A percentile compares a stretch with the other conserved stretches of the same genome.
phyloP scores from a whole-genome alignment of 2,797 vertebrate genomes.

The Melanotaenia maccullochi region DNA sequence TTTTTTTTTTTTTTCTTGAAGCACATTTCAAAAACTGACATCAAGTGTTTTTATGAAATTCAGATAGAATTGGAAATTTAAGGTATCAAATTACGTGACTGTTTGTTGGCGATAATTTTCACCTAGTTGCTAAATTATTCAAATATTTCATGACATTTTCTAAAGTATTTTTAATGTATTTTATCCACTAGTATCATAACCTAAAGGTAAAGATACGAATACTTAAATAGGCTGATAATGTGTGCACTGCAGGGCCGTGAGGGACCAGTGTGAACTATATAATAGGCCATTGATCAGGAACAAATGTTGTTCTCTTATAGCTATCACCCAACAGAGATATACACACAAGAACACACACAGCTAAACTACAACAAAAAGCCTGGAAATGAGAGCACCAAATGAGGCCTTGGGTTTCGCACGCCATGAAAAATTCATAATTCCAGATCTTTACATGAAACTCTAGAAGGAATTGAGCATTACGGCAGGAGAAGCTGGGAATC shows the following conservation, averaged over 20 bases:
- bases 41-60: not conserved
- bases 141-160: not conserved
- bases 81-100: not conserved
- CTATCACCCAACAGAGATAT: conserved; percentile 32
- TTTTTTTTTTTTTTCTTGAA: conserved; percentile 6
- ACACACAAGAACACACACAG: conserved; percentile 28
- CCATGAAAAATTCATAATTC: conserved; percentile 82
- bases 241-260: conserved; percentile 35
- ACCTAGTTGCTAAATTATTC: not conserved
- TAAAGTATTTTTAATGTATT: not conserved
- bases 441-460: conserved; percentile 79
- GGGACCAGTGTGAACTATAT: conserved; percentile 53
- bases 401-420: conserved; percentile 71
- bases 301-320: conserved; percentile 54
- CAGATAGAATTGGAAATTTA: not conserved
- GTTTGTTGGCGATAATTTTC: not conserved
- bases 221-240: conserved; percentile 19
- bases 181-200: conserved; percentile 3
- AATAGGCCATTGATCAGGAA: conserved; percentile 65
- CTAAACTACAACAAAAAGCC: conserved; percentile 68
- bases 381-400: conserved; percentile 72
- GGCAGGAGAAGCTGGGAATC: conserved; percentile 68
- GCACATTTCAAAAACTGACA: conserved; percentile 24
- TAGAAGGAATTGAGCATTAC: conserved; percentile 73
- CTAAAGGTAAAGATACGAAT: conserved; percentile 16